Evolutionary conservation across 1,140 invertebrate species (phyloP), one percentile per base, ranked within the genome.

Genomic region (Octopus bimaculoides): DNA sequence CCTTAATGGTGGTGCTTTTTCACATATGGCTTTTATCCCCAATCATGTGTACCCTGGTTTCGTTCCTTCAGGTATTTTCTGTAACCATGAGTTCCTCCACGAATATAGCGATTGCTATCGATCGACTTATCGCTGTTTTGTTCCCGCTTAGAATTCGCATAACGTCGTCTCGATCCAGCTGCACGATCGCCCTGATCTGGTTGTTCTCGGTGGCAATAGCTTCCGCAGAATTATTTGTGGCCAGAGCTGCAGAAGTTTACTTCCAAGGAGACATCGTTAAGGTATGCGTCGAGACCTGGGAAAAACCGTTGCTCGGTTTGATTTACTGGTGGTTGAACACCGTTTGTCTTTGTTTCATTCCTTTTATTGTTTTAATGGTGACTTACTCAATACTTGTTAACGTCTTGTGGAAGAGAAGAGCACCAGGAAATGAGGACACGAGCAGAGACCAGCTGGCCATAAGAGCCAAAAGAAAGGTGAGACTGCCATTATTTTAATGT

Each of bases 371-470:
- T n/a, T 86, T 92, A 6, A 87, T 88, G 6, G 88, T 91, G 75
- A 91, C 91, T 0, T 92, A 92, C 83, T 84, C 90, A 4, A 87
- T 89, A 56, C 86, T 90, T 71, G 85, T 84, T 55, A 81, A 84
- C 17, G 82, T 87, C 76, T 82, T 90, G 6, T 92, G 92, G 90
- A 84, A 88, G 26, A 84, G 91, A 71, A 90, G 87, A 6, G 84
- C 90, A 1, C 92, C 92, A 9, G 92, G 92, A 6, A 91, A 92
- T 79, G 90, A 90, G 0, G 89, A 92, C 80, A 84, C 87, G 5
- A 83, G 83, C 6, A 80, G 92, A 73, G 92, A 92, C 82, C 83
- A 87, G 53, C 86, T 88, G 26, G 91, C 92, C 80, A 84, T 91
- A 17, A 84, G 87, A 74, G 89, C 90, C 0, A 92, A 92, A 83